Base-by-base conservation (phyloP, 1,140 invertebrate genomes). In the Polypedilum vanderplanki region DNA sequence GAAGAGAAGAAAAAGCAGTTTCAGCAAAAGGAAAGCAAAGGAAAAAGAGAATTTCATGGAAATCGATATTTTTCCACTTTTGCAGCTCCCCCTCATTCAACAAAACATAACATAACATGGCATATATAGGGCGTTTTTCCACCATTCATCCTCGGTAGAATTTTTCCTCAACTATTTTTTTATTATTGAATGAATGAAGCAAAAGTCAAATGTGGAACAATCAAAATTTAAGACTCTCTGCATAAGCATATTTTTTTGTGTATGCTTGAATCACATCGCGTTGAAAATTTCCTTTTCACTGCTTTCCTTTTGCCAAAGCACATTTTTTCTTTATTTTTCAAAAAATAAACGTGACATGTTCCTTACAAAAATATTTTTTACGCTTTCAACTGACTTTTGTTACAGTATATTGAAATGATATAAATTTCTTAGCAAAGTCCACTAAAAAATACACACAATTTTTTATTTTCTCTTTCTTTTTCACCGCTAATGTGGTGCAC, bases 11-110 rank as follows among this genome's bases (percentile, higher is more conserved):
- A 70, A 70, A 18, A 70, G 65, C 46, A 57, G 12, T 57, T 57
- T 57, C 46, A 57, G 65, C 65, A 22, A 18, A 70, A 33, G 24
- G 24, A 33, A 33, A 33, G 24, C 24, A 70, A 70, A 70, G 17
- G 20, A 20, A 70, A 18, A 18, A 70, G 9, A 70, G 17, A 70
- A 70, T 18, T 70, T 70, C 65, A 70, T 70, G 65, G 65, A 70
- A 70, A 70, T 70, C 65, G 17, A 70, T 70, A 70, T 20, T 70
- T 70, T 70, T 70, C 65, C 65, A 70, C 65, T 70, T 70, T 70
- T 57, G 46, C 46, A 12, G 46, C 46, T 57, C 46, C 46, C 10
- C 46, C 46, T 57, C 46, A 57, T 57, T 57, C 46, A n/a, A 57
- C 7, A 57, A 33, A 33, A 46, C 41, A 46, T 46, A 46, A 57